Conservation (phyloP, 2,797 vertebrate species). For the Numenius phaeopus region DNA sequence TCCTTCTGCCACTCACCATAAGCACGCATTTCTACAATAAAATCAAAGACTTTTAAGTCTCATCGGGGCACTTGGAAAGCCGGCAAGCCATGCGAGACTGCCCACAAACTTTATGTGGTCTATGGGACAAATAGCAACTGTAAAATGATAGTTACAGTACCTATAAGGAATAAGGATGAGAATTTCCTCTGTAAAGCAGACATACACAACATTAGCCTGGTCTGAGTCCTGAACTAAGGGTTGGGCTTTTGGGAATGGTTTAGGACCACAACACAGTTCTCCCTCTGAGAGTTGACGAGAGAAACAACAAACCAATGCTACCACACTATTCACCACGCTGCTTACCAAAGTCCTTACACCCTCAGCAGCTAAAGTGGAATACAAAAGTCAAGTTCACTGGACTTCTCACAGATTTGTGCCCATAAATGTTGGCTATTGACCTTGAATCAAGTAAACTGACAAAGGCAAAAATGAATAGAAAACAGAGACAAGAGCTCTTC, state of each 20-base stretch:
- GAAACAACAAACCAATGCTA: background rate
- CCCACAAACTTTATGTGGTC: background rate
- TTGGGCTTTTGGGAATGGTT: background rate
- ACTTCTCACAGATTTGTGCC: background rate
- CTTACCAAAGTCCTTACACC: too few species aligned
- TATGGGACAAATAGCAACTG: background rate
- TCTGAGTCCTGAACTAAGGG: background rate
- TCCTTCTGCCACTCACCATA: background rate
- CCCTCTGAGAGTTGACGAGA: background rate
- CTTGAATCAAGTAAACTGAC: background rate
- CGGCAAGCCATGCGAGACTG: background rate
- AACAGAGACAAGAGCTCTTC: background rate
- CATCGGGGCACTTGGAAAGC: background rate
- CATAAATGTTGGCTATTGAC: background rate
- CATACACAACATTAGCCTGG: background rate
- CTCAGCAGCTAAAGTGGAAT: background rate
- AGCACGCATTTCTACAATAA: background rate
- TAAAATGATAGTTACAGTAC: background rate
- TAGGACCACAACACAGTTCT: background rate
- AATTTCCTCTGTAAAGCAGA: background rate
- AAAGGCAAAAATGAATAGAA: background rate
- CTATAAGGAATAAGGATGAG: background rate
- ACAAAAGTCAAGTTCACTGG: background rate
- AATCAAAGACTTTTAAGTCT: background rate
- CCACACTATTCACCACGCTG: fast-evolving